A percentile compares a stretch with the other conserved stretches of the same genome.
These are phyloP conservation scores for Tupaia chinensis DNA, from an alignment of 2,113 vertebrate species.

Conservation along the genomic window DNA sequence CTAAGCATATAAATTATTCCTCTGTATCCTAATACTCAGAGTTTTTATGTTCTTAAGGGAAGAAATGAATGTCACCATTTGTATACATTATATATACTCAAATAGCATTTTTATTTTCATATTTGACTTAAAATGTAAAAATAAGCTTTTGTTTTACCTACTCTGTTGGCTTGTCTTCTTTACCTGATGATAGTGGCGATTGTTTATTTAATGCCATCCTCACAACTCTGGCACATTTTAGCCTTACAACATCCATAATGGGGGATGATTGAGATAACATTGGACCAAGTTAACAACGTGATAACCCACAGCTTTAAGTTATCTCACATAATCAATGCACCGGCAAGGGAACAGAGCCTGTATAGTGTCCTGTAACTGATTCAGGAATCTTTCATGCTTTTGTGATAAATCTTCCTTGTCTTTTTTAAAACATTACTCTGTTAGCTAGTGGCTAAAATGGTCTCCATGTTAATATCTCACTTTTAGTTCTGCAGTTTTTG, in stretches of 20 bases:
- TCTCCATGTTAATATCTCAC: neutral
- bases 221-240: neutral
- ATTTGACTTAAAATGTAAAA: neutral
- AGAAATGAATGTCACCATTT: neutral
- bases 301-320: slow-evolving; percentile 24
- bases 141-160: neutral
- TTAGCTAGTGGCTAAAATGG: neutral
- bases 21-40: neutral
- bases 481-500: slow-evolving; percentile 11
- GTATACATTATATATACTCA: neutral
- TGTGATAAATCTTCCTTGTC: slow-evolving; percentile 46
- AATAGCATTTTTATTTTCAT: neutral
- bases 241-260: slow-evolving; percentile 1
- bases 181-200: neutral
- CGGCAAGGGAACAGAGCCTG: neutral
- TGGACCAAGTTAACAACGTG: neutral
- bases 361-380: slow-evolving; percentile 7
- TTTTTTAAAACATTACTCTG: slow-evolving; percentile 55
- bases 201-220: slow-evolving; percentile 31
- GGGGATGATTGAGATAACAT: slow-evolving; percentile 55
- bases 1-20: neutral
- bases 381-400: slow-evolving; percentile 21
- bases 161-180: neutral
- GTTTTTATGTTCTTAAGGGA: neutral
- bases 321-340: slow-evolving; percentile 36